Base-by-base conservation (phyloP, 2,888 invertebrate species). In the Pediacus dermestoides region DNA sequence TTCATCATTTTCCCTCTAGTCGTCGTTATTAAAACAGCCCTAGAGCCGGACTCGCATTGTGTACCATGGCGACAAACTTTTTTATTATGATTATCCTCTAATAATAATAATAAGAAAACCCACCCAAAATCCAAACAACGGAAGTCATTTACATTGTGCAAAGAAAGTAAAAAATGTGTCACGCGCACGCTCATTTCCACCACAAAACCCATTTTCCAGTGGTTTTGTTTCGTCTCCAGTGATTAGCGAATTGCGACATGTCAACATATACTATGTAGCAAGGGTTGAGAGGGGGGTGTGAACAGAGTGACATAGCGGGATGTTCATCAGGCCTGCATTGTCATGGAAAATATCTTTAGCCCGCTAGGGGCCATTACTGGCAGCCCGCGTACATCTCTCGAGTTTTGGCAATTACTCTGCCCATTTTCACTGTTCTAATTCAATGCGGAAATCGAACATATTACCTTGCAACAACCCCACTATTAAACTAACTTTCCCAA, bases 311-410 rank as follows among this genome's bases (percentile, higher is more conserved):
- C 6, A 18, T n/a, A 18, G 21, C n/a, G 21, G 6, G n/a, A 10
- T 31, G 26, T 42, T 44, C 39, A 47, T 44, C 42, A 42, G 32
- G 27, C n/a, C 32, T 12, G 30, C 27, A 42, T 45, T 45, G 47
- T 47, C 44, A 42, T 44, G 44, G 35, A 44, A 40, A 47, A 44
- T 35, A 27, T 30, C 6, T 33, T 32, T 33, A 25, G 33, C 14
- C 16, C 21, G 42, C 39, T 44, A 18, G n/a, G 32, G 31, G 30
- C 37, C 21, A 33, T 33, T 42, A 30, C 32, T 16, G 30, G 22
- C 30, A 10, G 30, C 36, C 8, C 13, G 26, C 30, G 8, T 16
- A 30, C 21, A 37, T 16, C 26, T 16, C 31, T 37, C 26, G 37
- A 37, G 23, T 32, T 30, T 37, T 37, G 37, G 31, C 37, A 37